Conservation (phyloP, 1,140 invertebrate genomes). For the Apolygus lucorum region DNA sequence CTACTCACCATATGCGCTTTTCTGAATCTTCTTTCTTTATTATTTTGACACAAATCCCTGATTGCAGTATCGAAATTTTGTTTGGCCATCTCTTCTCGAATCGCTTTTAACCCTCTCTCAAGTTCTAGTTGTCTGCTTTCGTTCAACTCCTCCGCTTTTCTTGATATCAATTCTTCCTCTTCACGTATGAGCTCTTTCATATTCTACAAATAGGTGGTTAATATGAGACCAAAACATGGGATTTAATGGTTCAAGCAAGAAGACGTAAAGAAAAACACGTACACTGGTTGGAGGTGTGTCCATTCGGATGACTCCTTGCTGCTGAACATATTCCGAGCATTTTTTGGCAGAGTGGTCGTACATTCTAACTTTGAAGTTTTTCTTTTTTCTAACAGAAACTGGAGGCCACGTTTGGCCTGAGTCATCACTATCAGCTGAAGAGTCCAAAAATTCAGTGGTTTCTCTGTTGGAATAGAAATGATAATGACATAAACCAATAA, state of each 20-base stretch:
- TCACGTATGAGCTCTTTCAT: constrained; percentile 8
- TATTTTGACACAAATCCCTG: neutral
- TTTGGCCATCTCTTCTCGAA: neutral
- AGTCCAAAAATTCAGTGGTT: neutral
- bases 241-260: neutral
- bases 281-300: neutral
- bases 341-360: constrained; percentile 5
- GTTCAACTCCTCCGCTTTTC: neutral
- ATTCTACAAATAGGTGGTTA: neutral
- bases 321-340: neutral
- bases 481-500: too few relatives aligned
- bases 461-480: too few relatives aligned
- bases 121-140: neutral
- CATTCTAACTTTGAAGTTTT: neutral
- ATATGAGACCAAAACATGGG: neutral
- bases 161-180: constrained; percentile 3
- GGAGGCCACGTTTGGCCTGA: neutral
- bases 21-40: neutral
- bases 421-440: neutral
- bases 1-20: neutral
- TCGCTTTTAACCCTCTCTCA: neutral
- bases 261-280: neutral
- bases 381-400: neutral
- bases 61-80: neutral
- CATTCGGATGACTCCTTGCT: neutral